Evolutionary conservation across 2,888 invertebrate genomes (phyloP).

Genomic region (Odontomyia ornata): DNA sequence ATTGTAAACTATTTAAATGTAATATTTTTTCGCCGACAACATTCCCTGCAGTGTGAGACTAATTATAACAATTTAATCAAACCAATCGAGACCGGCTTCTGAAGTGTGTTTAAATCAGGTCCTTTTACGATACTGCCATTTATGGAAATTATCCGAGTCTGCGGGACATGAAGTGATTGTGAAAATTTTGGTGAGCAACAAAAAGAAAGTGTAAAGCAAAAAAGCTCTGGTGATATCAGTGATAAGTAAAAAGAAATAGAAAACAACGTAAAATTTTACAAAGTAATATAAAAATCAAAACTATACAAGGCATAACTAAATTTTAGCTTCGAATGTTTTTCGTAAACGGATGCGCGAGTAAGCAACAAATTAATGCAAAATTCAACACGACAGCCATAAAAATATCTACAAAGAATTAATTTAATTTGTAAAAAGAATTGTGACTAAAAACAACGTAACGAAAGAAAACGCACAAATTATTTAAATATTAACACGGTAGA

Average conservation of each 20-base stretch:
- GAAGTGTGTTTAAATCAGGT: background rate
- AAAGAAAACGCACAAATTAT: constrained; percentile 38
- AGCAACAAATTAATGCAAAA: too few species aligned
- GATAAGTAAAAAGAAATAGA: constrained; percentile 18
- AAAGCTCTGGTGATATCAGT: constrained; percentile 38
- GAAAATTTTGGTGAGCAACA: constrained; percentile 6
- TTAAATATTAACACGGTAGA: background rate
- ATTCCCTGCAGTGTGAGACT: background rate
- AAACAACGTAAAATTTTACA: constrained; percentile 33
- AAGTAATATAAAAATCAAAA: constrained; percentile 16
- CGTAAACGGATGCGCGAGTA: too few species aligned
- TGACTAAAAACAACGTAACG: constrained; percentile 22
- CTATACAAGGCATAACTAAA: background rate
- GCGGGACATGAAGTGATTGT: constrained; percentile 3
- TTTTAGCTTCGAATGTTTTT: too few species aligned
- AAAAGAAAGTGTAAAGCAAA: background rate
- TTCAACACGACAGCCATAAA: background rate
- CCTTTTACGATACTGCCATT: constrained; percentile 21
- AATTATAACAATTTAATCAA: background rate
- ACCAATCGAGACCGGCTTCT: constrained; percentile 13
- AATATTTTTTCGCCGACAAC: background rate
- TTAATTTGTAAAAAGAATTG: background rate
- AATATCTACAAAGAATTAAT: constrained; percentile 25
- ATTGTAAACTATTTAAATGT: background rate
- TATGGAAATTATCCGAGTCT: background rate